Evolutionary conservation across 2,797 vertebrate genomes (phyloP).

Genomic region (Tarsius wallacei): DNA sequence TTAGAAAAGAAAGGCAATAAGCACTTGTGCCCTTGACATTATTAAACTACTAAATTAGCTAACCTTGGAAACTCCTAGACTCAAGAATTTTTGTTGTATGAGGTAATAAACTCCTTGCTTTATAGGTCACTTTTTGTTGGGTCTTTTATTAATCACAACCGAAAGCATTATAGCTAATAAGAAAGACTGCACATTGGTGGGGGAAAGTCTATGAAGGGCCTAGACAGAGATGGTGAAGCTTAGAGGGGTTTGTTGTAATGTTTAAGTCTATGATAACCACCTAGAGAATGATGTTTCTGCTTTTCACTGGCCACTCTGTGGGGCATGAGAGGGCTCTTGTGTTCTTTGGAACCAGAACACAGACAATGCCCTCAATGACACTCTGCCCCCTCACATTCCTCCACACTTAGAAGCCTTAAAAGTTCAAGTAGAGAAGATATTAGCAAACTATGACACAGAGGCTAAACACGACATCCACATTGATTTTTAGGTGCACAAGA

Average conservation of each 20-base stretch:
- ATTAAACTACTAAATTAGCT: slow-evolving; percentile 34
- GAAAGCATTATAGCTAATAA: slow-evolving; percentile 7
- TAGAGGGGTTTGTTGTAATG: background rate
- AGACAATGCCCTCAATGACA: slow-evolving; percentile 1
- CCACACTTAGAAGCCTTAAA: slow-evolving; percentile 16
- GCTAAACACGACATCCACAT: background rate
- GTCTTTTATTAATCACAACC: slow-evolving; percentile 30
- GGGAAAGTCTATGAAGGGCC: background rate
- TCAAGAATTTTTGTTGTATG: background rate
- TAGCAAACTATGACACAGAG: background rate
- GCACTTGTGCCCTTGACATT: background rate
- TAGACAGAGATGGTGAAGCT: background rate
- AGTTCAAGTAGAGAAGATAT: slow-evolving; percentile 7
- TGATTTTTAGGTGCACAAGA: background rate
- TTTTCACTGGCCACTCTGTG: background rate
- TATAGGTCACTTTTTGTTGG: background rate
- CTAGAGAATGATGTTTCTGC: background rate
- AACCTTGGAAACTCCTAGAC: background rate
- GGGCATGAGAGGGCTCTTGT: background rate
- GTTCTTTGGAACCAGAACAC: background rate
- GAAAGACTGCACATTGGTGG: background rate
- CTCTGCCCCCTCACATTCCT: slow-evolving; percentile 57
- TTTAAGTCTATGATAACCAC: background rate
- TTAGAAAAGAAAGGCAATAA: slow-evolving; percentile 29
- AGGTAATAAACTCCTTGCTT: background rate